phyloP scores from a whole-genome alignment of 1,140 invertebrate species.

The Cotesia chilonis region DNA sequence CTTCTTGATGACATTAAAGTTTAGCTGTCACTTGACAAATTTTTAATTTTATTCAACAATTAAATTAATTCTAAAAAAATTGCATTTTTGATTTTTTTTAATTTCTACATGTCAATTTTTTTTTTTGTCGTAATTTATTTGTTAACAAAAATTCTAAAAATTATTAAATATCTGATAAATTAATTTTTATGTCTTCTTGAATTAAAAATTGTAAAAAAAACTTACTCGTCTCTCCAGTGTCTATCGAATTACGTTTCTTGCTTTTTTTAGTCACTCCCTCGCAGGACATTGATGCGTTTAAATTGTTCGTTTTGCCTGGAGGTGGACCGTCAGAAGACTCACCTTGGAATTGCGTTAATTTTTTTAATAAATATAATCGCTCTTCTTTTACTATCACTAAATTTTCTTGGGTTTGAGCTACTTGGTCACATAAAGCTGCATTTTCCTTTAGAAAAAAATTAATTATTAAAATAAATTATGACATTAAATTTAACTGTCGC shows the following conservation, averaged over 20 bases:
- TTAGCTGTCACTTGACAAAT: no score
- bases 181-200: no score
- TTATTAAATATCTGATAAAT: no score
- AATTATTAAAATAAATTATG: conserved; percentile 36
- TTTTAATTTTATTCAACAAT: no score
- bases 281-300: conserved; percentile 46
- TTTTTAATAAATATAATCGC: conserved; percentile 75
- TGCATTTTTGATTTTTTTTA: no score
- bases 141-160: no score
- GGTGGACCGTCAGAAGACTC: conserved; percentile 54
- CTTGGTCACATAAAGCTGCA: conserved; percentile 83
- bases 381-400: conserved; percentile 79
- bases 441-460: conserved; percentile 72
- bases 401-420: conserved; percentile 79
- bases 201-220: no score
- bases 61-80: no score
- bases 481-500: neutral
- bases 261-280: conserved; percentile 50
- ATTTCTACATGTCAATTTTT: no score
- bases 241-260: conserved; percentile 52
- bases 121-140: no score
- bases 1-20: no score
- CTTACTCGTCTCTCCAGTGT: conserved; percentile 26
- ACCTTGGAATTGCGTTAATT: conserved; percentile 72
- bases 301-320: conserved; percentile 50